A percentile compares a stretch with the other conserved stretches of the same genome.
phyloP scores from a whole-genome alignment of 2,113 vertebrate species.

The Oncorhynchus mykiss region DNA sequence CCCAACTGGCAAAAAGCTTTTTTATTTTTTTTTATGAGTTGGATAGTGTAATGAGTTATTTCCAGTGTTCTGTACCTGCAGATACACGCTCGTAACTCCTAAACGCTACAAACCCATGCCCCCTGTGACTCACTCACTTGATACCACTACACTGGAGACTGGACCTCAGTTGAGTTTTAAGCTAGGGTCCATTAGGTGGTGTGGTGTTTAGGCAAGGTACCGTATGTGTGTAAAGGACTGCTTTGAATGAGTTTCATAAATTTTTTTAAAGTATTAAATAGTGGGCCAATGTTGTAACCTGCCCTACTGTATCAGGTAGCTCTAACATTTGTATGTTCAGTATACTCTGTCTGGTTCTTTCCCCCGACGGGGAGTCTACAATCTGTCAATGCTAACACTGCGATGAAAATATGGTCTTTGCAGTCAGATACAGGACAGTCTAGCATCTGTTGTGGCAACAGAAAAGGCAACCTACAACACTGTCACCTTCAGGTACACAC shows the following conservation, averaged over 20 bases:
- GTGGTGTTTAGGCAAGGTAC: too few relatives aligned
- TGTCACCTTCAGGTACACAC: background rate
- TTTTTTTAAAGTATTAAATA: background rate
- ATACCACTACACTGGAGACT: slow-evolving; percentile 12
- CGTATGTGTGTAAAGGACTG: too few relatives aligned
- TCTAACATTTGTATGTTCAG: too few relatives aligned
- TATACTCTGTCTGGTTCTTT: too few relatives aligned
- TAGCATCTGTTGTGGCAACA: slow-evolving; percentile 50
- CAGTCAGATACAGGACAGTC: slow-evolving; percentile 12
- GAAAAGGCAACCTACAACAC: background rate
- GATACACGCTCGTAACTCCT: background rate
- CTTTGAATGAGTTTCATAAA: background rate
- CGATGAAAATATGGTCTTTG: slow-evolving; percentile 1
- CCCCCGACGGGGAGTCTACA: too few relatives aligned
- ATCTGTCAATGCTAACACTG: slow-evolving; percentile 1
- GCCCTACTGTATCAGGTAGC: background rate
- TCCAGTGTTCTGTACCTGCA: slow-evolving; percentile 22
- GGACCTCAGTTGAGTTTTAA: background rate
- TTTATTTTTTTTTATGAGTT: background rate
- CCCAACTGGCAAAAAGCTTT: background rate
- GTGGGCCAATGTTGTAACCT: background rate
- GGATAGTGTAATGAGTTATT: slow-evolving; percentile 24
- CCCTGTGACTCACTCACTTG: background rate
- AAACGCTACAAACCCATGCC: background rate
- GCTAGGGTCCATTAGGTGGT: too few relatives aligned